A percentile compares a stretch with the other conserved stretches of the same genome.
phyloP scores from a whole-genome alignment of 2,888 invertebrate genomes.

The Ormyrus pomaceus region DNA sequence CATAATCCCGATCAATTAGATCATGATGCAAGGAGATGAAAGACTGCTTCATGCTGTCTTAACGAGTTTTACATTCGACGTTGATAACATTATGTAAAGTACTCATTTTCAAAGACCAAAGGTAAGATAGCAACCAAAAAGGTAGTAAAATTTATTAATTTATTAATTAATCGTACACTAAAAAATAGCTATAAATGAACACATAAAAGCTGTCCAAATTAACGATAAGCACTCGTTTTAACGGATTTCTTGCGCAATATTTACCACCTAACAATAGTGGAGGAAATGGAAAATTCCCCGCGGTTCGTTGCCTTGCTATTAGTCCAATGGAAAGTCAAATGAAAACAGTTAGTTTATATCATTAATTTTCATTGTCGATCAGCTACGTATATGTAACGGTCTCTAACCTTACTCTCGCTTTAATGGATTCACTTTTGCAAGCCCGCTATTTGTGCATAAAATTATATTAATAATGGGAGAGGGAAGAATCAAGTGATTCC shows the following conservation, averaged over 20 bases:
- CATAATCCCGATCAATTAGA: no score
- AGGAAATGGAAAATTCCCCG: slow-evolving; percentile 10
- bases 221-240: not conserved
- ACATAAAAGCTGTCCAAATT: no score
- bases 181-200: no score
- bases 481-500: slow-evolving; percentile 27
- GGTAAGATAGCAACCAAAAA: no score
- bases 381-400: slow-evolving; percentile 1
- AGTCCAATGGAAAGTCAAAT: slow-evolving; percentile 16
- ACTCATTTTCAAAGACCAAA: no score
- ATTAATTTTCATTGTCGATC: slow-evolving; percentile 48
- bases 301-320: not conserved
- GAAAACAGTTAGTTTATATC: slow-evolving; percentile 6
- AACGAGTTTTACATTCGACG: not conserved
- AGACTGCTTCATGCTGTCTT: no score
- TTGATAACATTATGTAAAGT: no score
- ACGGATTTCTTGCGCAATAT: not conserved
- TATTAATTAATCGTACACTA: no score
- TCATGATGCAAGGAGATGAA: no score
- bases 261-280: not conserved
- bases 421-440: not conserved
- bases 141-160: no score
- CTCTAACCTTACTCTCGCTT: not conserved
- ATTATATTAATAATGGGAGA: slow-evolving; percentile 12
- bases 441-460: slow-evolving; percentile 22